Evolutionary conservation across 2,797 vertebrate genomes (phyloP).

Genomic region (Chromobotia macracanthus): DNA sequence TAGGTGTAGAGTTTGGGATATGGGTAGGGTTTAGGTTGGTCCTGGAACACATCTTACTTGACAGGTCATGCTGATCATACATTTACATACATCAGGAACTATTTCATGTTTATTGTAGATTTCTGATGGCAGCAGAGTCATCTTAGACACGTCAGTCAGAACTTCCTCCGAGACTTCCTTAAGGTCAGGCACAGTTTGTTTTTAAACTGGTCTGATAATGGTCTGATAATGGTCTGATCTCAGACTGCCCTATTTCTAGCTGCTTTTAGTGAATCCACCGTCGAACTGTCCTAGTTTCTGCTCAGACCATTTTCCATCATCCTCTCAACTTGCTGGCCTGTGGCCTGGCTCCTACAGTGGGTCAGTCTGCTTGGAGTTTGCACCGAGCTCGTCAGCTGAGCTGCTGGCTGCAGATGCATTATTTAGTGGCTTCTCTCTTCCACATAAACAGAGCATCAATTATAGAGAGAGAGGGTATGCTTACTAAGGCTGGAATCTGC

Average conservation of each 20-base stretch:
- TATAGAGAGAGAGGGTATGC: conserved; percentile 65
- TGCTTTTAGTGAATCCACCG: background rate
- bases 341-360: conserved; percentile 22
- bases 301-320: conserved; percentile 24
- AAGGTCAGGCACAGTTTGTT: background rate
- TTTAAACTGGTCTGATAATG: too few species aligned
- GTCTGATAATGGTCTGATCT: conserved; percentile 3
- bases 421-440: conserved; percentile 71
- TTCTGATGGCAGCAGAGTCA: too few species aligned
- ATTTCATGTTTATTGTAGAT: too few species aligned
- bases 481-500: conserved; percentile 52
- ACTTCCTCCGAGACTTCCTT: background rate
- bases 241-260: conserved; percentile 17
- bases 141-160: conserved; percentile 25
- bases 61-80: too few species aligned
- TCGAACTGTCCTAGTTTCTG: background rate
- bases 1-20: too few species aligned
- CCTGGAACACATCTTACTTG: too few species aligned
- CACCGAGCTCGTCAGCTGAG: conserved; percentile 23
- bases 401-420: conserved; percentile 61
- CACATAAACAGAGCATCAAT: conserved; percentile 73
- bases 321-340: conserved; percentile 31
- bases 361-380: conserved; percentile 37
- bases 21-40: too few species aligned
- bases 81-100: too few species aligned